phyloP scores from a whole-genome alignment of 2,797 vertebrate species.

The Hipposideros larvatus region DNA sequence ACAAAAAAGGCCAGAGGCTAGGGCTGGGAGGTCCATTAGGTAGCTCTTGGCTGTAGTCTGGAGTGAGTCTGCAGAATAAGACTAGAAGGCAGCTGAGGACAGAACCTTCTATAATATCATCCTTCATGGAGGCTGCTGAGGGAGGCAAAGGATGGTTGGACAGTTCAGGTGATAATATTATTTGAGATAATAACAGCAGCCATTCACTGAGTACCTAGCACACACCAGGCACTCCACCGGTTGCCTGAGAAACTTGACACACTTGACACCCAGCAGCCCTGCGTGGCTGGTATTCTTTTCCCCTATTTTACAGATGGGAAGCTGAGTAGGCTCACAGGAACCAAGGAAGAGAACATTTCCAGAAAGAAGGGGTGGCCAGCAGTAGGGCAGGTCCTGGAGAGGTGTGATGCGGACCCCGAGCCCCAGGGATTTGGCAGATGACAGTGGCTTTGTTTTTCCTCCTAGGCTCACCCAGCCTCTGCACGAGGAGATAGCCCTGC shows the following conservation, averaged over 20 bases:
- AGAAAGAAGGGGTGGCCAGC: not conserved
- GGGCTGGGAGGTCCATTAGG: not conserved
- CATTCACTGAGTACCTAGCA: not conserved
- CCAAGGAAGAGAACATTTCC: not conserved
- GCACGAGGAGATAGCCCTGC: slow-evolving; percentile 91
- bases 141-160: not conserved
- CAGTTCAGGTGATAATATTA: not conserved
- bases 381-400: not conserved
- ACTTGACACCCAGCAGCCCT: not conserved
- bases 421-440: not conserved
- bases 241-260: not conserved
- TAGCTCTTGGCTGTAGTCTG: not conserved
- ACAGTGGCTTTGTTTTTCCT: not conserved
- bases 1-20: not conserved
- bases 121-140: not conserved
- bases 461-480: slow-evolving; percentile 90
- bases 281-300: not conserved
- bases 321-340: not conserved
- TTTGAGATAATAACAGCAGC: not conserved
- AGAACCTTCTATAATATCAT: slow-evolving; percentile 38
- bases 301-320: not conserved
- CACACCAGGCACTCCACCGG: not conserved
- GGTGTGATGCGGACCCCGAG: not conserved
- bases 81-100: slow-evolving; percentile 15
- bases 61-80: not conserved